Percentiles rank a stretch among this genome's conserved stretches.
These are phyloP conservation scores for Microplitis manilae DNA, from an alignment of 2,888 invertebrate genomes.

Conservation along the genomic window DNA sequence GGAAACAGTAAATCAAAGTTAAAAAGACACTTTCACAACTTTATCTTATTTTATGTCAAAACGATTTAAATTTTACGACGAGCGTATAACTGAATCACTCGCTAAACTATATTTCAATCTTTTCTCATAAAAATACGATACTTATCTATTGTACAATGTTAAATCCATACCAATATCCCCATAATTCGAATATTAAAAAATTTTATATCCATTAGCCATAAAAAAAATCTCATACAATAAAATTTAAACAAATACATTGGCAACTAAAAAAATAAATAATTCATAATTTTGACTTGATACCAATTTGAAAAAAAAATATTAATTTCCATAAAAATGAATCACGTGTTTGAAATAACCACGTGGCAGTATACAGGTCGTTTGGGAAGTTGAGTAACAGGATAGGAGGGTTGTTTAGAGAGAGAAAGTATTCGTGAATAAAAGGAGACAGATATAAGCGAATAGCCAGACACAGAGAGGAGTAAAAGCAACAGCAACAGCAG, in stretches of 20 bases:
- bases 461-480: slow-evolving; percentile 34
- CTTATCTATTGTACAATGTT: background rate
- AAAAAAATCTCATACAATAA: background rate
- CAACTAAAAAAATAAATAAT: too few relatives aligned
- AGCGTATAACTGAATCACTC: slow-evolving; percentile 5
- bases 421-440: slow-evolving; percentile 41
- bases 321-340: background rate
- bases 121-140: background rate
- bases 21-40: slow-evolving; percentile 11
- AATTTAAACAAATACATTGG: background rate
- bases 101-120: background rate
- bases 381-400: background rate
- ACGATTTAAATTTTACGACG: slow-evolving; percentile 29
- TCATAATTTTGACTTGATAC: background rate
- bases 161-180: background rate
- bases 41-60: slow-evolving; percentile 24
- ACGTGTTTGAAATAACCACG: background rate
- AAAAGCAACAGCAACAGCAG: slow-evolving; percentile 27
- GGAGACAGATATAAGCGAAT: slow-evolving; percentile 44
- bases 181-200: background rate
- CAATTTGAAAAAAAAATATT: background rate
- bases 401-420: slow-evolving; percentile 63
- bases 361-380: background rate
- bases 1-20: background rate
- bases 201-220: background rate